These are phyloP conservation scores for Albula goreensis DNA, from an alignment of 2,113 vertebrate genomes.

Conservation along the genomic window DNA sequence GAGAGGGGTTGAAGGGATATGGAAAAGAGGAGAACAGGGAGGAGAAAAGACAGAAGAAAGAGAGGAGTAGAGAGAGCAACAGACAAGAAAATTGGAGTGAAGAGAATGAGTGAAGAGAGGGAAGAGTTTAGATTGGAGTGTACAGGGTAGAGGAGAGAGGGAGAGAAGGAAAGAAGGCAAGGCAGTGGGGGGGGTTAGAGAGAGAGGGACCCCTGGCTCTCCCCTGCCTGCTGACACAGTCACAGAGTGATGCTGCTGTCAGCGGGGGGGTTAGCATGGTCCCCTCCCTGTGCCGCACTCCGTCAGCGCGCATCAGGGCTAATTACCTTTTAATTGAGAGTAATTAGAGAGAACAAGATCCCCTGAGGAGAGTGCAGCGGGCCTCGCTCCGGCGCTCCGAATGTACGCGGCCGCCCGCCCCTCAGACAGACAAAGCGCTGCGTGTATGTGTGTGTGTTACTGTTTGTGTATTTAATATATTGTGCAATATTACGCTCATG, in stretches of 20 bases:
- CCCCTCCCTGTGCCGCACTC: background rate
- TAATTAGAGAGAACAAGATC: constrained; percentile 48
- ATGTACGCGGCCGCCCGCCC: background rate
- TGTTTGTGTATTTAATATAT: constrained; percentile 7
- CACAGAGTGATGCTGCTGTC: background rate
- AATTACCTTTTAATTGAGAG: constrained; percentile 52
- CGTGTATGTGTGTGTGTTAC: background rate
- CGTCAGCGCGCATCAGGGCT: constrained; percentile 37
- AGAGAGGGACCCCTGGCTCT: too few species aligned
- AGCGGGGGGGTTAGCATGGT: background rate
- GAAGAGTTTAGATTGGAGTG: too few species aligned
- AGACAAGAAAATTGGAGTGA: too few species aligned
- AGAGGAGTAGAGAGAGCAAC: too few species aligned
- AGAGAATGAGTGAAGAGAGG: too few species aligned
- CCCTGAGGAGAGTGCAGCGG: background rate
- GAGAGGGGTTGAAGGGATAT: background rate
- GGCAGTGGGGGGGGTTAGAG: background rate
- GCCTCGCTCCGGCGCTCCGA: background rate
- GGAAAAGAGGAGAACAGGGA: too few species aligned
- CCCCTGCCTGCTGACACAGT: background rate
- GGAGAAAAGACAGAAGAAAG: too few species aligned
- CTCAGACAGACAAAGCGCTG: background rate
- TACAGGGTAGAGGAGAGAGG: too few species aligned
- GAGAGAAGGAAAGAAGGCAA: too few species aligned
- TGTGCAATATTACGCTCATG: constrained; percentile 6